Conservation (phyloP, 2,888 invertebrate genomes). For the Cerastoderma edule region DNA sequence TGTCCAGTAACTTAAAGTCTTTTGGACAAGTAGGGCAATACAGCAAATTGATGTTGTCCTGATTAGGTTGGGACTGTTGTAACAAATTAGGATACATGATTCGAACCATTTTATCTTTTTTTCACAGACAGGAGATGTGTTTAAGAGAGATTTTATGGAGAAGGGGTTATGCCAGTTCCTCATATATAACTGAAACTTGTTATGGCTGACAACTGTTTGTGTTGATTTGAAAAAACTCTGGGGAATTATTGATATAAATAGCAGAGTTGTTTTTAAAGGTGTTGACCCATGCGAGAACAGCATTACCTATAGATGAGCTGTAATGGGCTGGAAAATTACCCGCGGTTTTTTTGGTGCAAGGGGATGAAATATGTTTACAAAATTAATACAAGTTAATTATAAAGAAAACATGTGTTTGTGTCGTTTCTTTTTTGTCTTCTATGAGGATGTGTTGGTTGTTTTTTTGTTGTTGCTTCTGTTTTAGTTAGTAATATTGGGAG, state of each 20-base stretch:
- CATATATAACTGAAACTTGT: no score
- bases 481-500: background rate
- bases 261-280: conserved; percentile 62
- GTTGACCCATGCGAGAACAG: conserved; percentile 58
- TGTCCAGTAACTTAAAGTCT: no score
- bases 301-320: conserved; percentile 52
- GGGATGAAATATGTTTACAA: conserved; percentile 25
- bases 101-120: no score
- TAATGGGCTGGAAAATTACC: conserved; percentile 61
- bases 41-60: no score
- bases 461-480: background rate
- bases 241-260: conserved; percentile 53
- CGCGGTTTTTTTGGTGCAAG: conserved; percentile 11
- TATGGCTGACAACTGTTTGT: conserved; percentile 25
- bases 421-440: conserved; percentile 11
- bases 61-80: no score
- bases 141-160: no score
- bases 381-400: conserved; percentile 28
- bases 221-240: conserved; percentile 36
- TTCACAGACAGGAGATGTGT: no score
- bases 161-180: no score
- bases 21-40: no score
- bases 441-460: background rate
- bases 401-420: conserved; percentile 26
- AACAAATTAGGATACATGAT: no score